A percentile compares a stretch with the other conserved stretches of the same genome.
Conservation (phyloP, 2,797 vertebrate species). For the Oryzias sinensis region DNA sequence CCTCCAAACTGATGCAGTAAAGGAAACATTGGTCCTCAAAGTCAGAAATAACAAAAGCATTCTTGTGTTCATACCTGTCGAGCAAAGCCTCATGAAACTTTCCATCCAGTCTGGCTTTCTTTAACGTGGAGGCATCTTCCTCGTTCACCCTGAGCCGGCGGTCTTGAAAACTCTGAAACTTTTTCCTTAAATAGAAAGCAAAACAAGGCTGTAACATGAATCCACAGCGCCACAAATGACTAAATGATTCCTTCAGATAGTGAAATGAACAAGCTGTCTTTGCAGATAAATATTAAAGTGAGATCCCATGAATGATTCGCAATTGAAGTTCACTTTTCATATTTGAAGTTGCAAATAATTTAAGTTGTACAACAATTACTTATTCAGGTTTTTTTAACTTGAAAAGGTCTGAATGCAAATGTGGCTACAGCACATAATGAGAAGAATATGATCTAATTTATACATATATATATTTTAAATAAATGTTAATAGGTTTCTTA, state of each 20-base stretch:
- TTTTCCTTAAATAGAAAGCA: conserved; percentile 81
- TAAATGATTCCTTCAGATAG: background rate
- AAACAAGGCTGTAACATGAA: background rate
- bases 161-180: conserved; percentile 99
- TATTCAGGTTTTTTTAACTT: no score
- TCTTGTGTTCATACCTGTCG: conserved; percentile 81
- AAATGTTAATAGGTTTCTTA: background rate
- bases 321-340: no score
- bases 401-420: no score
- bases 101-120: conserved; percentile 89
- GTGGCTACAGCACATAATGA: no score
- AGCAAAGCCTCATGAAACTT: conserved; percentile 92
- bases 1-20: no score
- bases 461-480: background rate
- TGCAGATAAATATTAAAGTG: no score
- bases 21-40: no score
- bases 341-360: no score
- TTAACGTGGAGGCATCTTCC: conserved; percentile 82
- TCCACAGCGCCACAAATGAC: background rate
- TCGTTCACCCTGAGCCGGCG: conserved; percentile 91
- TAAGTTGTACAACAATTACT: no score
- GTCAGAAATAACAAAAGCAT: background rate
- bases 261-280: no score
- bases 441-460: no score
- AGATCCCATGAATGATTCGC: no score